phyloP scores from a whole-genome alignment of 1,140 invertebrate species.

The Apis florea region DNA sequence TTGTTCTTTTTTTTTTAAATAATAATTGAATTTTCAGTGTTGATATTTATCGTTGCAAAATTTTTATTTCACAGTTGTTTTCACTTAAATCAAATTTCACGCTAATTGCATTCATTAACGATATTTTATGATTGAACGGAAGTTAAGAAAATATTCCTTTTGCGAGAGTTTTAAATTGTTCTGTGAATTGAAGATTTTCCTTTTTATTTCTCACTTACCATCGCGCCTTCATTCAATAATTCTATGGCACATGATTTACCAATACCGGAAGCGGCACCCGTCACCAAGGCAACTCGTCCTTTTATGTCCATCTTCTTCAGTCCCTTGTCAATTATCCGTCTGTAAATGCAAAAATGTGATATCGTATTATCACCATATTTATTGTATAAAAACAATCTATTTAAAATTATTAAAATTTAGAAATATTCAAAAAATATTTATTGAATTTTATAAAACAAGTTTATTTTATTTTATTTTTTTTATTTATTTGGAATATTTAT shows the following conservation, averaged over 20 bases:
- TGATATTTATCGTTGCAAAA: too few species aligned
- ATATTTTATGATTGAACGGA: not conserved
- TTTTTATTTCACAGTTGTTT: too few species aligned
- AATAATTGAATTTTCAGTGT: too few species aligned
- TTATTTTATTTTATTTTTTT: too few species aligned
- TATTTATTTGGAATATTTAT: too few species aligned
- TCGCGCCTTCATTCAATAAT: conserved; percentile 85
- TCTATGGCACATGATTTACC: conserved; percentile 86
- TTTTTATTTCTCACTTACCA: conserved; percentile 78
- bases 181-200: too few species aligned
- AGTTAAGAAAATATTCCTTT: not conserved
- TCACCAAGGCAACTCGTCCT: conserved; percentile 87
- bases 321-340: conserved; percentile 31
- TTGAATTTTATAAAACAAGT: too few species aligned
- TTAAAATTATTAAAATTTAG: too few species aligned
- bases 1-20: too few species aligned
- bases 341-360: conserved; percentile 19
- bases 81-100: too few species aligned
- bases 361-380: not conserved
- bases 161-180: not conserved
- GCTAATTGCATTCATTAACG: too few species aligned
- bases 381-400: not conserved
- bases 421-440: not conserved
- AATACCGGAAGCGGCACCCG: conserved; percentile 87
- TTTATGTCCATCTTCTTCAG: conserved; percentile 70